A percentile compares a stretch with the other conserved stretches of the same genome.
phyloP scores from a whole-genome alignment of 64 coral and sea anemone species.

The Actinia equina region DNA sequence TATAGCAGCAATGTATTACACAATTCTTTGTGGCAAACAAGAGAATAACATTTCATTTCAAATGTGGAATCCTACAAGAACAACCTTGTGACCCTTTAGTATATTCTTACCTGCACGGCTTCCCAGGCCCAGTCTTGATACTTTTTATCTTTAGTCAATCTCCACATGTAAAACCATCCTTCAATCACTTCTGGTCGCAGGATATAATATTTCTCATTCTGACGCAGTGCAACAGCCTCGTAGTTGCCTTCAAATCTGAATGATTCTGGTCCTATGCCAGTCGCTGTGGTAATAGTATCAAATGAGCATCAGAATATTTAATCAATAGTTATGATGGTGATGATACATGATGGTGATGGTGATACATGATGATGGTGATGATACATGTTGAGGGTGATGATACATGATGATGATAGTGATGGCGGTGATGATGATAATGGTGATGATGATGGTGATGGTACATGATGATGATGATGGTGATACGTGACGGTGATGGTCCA shows the following conservation, averaged over 20 bases:
- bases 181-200: constrained; percentile 94
- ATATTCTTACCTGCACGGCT: constrained; percentile 73
- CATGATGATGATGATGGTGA: too few relatives aligned
- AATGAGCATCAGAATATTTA: neutral
- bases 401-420: too few relatives aligned
- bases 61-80: neutral
- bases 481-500: too few relatives aligned
- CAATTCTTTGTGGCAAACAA: too few relatives aligned
- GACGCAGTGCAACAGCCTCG: constrained; percentile 70
- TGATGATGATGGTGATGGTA: too few relatives aligned
- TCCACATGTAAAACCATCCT: constrained; percentile 92
- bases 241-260: constrained; percentile 83
- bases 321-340: too few relatives aligned
- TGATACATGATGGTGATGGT: too few relatives aligned
- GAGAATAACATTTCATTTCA: too few relatives aligned
- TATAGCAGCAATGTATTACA: too few relatives aligned
- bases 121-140: constrained; percentile 97
- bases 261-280: constrained; percentile 89
- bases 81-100: neutral
- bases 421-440: too few relatives aligned
- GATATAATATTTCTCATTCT: constrained; percentile 87
- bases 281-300: constrained; percentile 50
- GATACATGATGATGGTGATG: too few relatives aligned
- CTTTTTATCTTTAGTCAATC: constrained; percentile 82
- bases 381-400: too few relatives aligned